A percentile compares a stretch with the other conserved stretches of the same genome.
Conservation (phyloP, 2,113 vertebrate genomes). For the Stercorarius parasiticus region DNA sequence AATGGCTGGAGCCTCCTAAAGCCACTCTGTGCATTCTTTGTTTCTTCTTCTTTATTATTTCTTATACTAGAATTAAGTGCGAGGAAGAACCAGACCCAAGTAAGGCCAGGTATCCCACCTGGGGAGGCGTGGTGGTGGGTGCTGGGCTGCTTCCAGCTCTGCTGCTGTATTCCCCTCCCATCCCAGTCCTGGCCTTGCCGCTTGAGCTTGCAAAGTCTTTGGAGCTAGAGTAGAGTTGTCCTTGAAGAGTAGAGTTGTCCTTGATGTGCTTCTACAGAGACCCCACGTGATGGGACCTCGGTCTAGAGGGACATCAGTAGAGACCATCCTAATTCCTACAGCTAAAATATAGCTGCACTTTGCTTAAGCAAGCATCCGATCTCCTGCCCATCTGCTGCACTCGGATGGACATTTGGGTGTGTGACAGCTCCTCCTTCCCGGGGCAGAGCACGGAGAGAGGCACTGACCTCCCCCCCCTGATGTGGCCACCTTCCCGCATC, state of each 20-base stretch:
- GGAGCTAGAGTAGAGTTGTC: neutral
- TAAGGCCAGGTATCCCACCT: neutral
- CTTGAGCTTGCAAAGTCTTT: neutral
- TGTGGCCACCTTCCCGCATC: neutral
- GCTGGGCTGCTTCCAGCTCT: neutral
- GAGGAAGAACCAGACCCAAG: neutral
- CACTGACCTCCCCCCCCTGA: neutral
- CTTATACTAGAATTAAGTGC: neutral
- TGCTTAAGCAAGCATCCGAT: neutral
- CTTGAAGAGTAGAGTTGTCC: neutral
- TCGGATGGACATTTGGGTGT: neutral
- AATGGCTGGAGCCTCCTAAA: neutral
- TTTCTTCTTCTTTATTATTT: neutral
- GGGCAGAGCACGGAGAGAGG: fast-evolving
- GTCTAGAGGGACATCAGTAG: neutral
- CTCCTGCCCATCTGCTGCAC: neutral
- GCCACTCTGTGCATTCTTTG: neutral
- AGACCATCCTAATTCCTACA: neutral
- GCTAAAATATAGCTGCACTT: neutral
- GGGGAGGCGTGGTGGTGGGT: neutral
- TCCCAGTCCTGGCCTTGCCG: neutral
- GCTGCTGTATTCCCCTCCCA: neutral
- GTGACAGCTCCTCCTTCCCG: neutral
- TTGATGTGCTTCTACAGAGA: neutral
- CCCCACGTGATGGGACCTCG: neutral